Conservation (phyloP, 2,888 invertebrate genomes). For the Caradrina kadenii region DNA sequence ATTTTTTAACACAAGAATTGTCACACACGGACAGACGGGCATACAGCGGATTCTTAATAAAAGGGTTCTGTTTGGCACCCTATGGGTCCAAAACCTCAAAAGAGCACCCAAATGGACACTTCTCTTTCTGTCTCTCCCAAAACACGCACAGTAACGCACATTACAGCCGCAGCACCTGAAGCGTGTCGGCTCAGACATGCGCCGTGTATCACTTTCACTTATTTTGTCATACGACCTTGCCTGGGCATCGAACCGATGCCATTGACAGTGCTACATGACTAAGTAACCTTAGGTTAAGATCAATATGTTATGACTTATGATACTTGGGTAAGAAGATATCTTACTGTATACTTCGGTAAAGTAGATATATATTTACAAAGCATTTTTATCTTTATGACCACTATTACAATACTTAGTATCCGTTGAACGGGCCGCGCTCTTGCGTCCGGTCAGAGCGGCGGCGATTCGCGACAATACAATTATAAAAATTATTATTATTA, state of each 20-base stretch:
- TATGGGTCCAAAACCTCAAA: neutral
- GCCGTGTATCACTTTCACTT: constrained; percentile 58
- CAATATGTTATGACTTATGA: constrained; percentile 6
- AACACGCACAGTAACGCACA: neutral
- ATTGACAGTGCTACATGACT: constrained; percentile 62
- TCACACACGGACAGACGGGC: too few species aligned
- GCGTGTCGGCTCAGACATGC: constrained; percentile 39
- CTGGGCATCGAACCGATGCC: constrained; percentile 61
- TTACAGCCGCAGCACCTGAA: constrained; percentile 22
- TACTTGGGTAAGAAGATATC: neutral
- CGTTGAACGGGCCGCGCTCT: too few species aligned
- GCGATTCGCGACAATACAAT: too few species aligned
- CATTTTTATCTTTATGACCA: too few species aligned
- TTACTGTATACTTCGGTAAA: neutral
- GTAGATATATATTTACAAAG: too few species aligned
- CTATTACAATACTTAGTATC: too few species aligned
- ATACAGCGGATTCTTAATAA: too few species aligned
- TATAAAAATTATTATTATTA: too few species aligned
- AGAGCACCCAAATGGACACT: too few species aligned
- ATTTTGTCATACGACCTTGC: constrained; percentile 61
- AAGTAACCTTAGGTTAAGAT: constrained; percentile 35
- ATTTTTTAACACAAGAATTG: too few species aligned
- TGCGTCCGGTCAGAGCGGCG: too few species aligned
- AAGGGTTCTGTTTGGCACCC: too few species aligned
- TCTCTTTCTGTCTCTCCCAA: neutral